phyloP scores from a whole-genome alignment of 2,888 invertebrate species.

The Melinopterus prodromus region DNA sequence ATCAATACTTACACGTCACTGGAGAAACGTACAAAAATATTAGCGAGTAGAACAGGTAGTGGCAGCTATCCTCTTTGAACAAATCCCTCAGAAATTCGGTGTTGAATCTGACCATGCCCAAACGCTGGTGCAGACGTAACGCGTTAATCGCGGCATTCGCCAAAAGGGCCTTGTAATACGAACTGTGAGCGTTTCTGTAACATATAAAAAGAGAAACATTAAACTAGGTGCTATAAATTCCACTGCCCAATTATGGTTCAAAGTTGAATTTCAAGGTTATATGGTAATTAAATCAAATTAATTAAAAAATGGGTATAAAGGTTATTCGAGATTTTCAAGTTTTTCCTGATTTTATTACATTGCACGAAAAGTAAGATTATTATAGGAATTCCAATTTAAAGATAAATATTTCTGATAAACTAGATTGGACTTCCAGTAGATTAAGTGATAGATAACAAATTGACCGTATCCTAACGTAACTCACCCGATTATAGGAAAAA shows the following conservation, averaged over 20 bases:
- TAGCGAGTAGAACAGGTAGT: constrained; percentile 94
- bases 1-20: constrained; percentile 73
- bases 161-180: constrained; percentile 90
- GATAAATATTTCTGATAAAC: constrained; percentile 6
- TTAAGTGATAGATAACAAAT: not conserved
- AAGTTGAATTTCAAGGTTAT: constrained; percentile 9
- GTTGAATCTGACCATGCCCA: constrained; percentile 84
- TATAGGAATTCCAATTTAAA: not conserved
- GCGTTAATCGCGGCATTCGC: constrained; percentile 96
- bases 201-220: constrained; percentile 40
- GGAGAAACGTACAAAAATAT: constrained; percentile 93
- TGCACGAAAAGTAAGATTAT: not conserved
- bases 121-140: constrained; percentile 91
- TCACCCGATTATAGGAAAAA: constrained; percentile 90
- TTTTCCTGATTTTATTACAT: not conserved
- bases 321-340: not conserved
- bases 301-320: not conserved
- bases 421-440: not conserved
- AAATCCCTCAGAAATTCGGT: constrained; percentile 84
- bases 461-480: constrained; percentile 50
- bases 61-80: constrained; percentile 91
- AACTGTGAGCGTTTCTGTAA: constrained; percentile 77
- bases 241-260: not conserved
- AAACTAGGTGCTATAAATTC: not conserved
- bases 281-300: not conserved